phyloP scores from a whole-genome alignment of 2,113 vertebrate genomes.

The Elgaria multicarinata region DNA sequence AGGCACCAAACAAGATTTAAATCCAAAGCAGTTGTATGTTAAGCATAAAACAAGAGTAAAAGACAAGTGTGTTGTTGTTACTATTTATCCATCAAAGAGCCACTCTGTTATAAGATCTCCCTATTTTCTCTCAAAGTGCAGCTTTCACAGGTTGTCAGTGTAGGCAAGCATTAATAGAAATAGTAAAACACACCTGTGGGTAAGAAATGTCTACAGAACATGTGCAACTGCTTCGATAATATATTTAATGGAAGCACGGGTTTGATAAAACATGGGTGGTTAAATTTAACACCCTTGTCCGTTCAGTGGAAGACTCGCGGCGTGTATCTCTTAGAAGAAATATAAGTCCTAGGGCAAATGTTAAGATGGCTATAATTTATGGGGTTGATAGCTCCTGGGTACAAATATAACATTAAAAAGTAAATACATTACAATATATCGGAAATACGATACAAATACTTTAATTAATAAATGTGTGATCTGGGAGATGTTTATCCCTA shows the following conservation, averaged over 20 bases:
- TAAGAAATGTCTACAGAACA: constrained; percentile 21
- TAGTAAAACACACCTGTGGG: constrained; percentile 19
- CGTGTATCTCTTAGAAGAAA: background rate
- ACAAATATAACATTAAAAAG: background rate
- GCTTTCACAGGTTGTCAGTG: constrained; percentile 42
- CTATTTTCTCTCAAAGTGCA: constrained; percentile 24
- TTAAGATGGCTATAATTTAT: background rate
- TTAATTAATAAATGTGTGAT: background rate
- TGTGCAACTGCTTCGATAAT: constrained; percentile 1
- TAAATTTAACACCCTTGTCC: background rate
- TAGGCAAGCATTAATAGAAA: constrained; percentile 21
- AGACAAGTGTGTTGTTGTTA: background rate
- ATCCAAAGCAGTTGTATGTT: background rate
- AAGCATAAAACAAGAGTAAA: background rate
- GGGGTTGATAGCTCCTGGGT: background rate
- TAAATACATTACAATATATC: background rate
- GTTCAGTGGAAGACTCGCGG: constrained; percentile 1
- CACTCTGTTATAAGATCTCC: background rate
- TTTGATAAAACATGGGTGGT: background rate
- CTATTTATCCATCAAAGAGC: constrained; percentile 27
- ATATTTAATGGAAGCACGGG: constrained; percentile 35
- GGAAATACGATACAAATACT: background rate
- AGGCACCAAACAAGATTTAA: background rate
- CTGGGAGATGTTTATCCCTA: background rate
- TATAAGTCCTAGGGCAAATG: background rate